phyloP scores from a whole-genome alignment of 1,140 invertebrate species.

The Sarcophaga bullata region DNA sequence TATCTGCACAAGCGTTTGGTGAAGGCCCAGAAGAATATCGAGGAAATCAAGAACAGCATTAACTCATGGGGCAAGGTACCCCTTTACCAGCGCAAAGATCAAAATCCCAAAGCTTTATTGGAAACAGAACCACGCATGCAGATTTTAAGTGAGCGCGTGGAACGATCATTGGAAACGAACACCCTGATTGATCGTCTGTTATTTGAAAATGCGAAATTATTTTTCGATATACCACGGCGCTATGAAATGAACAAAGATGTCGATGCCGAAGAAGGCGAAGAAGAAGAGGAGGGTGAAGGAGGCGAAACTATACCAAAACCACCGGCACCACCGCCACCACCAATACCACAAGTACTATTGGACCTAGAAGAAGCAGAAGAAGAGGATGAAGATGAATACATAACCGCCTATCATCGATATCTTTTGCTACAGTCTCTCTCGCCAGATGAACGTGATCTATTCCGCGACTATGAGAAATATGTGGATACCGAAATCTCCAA shows the following conservation, averaged over 20 bases:
- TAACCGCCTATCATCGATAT: conserved; percentile 50
- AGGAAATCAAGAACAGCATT: conserved; percentile 66
- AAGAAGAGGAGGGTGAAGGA: conserved; percentile 32
- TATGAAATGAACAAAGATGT: conserved; percentile 48
- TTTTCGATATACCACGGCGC: conserved; percentile 66
- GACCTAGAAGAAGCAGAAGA: conserved; percentile 45
- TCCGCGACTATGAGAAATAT: conserved; percentile 71
- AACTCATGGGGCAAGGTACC: conserved; percentile 70
- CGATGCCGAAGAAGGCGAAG: conserved; percentile 51
- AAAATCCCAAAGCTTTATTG: conserved; percentile 68
- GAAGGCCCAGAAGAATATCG: conserved; percentile 70
- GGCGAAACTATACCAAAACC: background rate
- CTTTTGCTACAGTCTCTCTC: conserved; percentile 51
- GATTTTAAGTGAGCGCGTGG: conserved; percentile 54
- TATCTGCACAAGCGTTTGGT: conserved; percentile 70
- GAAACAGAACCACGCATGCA: conserved; percentile 68
- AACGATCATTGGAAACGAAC: conserved; percentile 66
- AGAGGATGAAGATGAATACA: conserved; percentile 49
- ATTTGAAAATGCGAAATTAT: conserved; percentile 70
- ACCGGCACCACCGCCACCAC: background rate
- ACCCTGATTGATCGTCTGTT: conserved; percentile 70
- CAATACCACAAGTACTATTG: conserved; percentile 38
- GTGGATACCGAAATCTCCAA: conserved; percentile 74
- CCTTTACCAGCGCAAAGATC: conserved; percentile 70
- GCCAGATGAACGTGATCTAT: conserved; percentile 49